Base-by-base conservation (phyloP, 1,140 invertebrate species). In the Phortica variegata region DNA sequence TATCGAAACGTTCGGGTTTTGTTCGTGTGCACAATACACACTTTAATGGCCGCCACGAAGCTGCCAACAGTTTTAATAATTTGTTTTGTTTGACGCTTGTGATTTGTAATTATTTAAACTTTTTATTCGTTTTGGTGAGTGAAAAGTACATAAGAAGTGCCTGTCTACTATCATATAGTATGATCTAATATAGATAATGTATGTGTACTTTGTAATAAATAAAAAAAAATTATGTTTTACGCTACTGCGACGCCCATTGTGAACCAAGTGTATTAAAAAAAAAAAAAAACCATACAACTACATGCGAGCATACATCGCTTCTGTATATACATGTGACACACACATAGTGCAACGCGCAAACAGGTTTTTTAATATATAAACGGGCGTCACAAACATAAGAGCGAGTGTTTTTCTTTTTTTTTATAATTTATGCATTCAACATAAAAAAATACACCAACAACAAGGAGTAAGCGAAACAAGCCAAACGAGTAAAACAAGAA, bases 111-210 rank as follows among this genome's bases (percentile, higher is more conserved):
- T 63, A 58, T 68, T 68, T 54, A 38, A 58, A 50, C 57, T 65
- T 63, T 66, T 68, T 58, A 63, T 63, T 45, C 52, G 52, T 68
- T 68, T 68, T 65, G 63, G 63, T 68, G 65, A 68, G 63, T 68
- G 33, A 1, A 47, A 12, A 12, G 15, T 33, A 33, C 2, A 40
- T n/a, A 16, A 39, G 10, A 2, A 12, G 6, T 18, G 15, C 5
- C 10, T 10, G 5, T 26, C 10, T 6, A 26, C 10, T 26, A 5
- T 6, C 10, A 26, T 26, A 10, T 6, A 26, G 10, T 6, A 26
- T 10, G 10, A 26, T 26, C 23, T 6, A 26, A 26, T 26, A 6
- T 5, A 26, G 10, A 26, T 26, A 6, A 6, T 26, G 13, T 17
- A 48, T 20, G 3, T 3, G 20, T 44, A 23, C 19, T 3, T 1